Conservation (phyloP, 2,888 invertebrate genomes). For the Latheticus oryzae region DNA sequence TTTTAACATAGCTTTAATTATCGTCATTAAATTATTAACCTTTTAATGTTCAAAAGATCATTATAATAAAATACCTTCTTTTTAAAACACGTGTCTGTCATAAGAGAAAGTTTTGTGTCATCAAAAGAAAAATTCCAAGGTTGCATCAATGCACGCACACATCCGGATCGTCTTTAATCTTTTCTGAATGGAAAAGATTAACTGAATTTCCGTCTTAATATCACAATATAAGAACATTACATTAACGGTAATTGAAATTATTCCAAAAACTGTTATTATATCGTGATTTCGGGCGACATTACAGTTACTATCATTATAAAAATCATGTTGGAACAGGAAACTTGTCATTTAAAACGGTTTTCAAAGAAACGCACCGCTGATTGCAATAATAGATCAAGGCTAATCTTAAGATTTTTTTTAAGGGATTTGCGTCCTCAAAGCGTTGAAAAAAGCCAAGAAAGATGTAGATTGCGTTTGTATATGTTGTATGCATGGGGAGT, state of each 20-base stretch:
- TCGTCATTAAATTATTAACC: too few species aligned
- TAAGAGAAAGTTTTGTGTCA: conserved; percentile 10
- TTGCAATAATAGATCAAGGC: conserved; percentile 17
- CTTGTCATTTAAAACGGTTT: conserved; percentile 18
- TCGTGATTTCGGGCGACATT: conserved; percentile 7
- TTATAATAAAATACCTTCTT: too few species aligned
- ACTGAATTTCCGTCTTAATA: too few species aligned
- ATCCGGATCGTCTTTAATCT: conserved; percentile 17
- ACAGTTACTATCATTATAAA: conserved; percentile 16
- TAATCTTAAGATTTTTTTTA: conserved; percentile 44
- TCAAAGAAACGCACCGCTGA: conserved; percentile 17
- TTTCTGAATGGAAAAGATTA: too few species aligned
- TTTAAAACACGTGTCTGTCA: conserved; percentile 1
- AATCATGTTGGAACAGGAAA: conserved; percentile 29
- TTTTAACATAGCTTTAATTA: too few species aligned
- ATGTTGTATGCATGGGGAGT: conserved; percentile 89
- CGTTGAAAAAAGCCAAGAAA: conserved; percentile 87
- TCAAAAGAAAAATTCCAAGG: conserved; percentile 6
- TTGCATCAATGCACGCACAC: conserved; percentile 18
- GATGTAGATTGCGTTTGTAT: conserved; percentile 82
- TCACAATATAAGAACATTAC: too few species aligned
- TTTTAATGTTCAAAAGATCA: too few species aligned
- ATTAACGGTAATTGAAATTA: too few species aligned
- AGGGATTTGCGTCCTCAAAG: conserved; percentile 87
- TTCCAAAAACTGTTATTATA: conserved; percentile 9